Conservation (phyloP, 2,797 vertebrate species). For the Vespertilio murinus region DNA sequence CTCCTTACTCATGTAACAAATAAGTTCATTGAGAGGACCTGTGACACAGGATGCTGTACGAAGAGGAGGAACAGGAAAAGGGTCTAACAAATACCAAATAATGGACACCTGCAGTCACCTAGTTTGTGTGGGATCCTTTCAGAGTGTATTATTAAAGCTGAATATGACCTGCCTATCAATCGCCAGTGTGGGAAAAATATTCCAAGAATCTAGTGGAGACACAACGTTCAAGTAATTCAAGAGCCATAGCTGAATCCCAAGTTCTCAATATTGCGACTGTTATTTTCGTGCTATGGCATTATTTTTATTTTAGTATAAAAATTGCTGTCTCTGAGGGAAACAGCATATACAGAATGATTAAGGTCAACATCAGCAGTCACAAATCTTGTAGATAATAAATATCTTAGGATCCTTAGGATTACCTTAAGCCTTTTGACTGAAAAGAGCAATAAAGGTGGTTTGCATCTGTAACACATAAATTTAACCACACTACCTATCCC, state of each 20-base stretch:
- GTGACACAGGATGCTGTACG: not conserved
- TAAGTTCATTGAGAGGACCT: constrained; percentile 52
- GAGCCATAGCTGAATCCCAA: constrained; percentile 64
- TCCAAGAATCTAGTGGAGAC: constrained; percentile 68
- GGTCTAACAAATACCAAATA: constrained; percentile 79
- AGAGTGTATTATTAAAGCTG: constrained; percentile 71
- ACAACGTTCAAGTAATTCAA: constrained; percentile 69
- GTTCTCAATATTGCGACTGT: constrained; percentile 48
- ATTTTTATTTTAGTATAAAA: constrained; percentile 66
- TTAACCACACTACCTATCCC: not conserved
- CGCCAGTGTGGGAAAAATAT: constrained; percentile 72
- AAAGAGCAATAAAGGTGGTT: constrained; percentile 9
- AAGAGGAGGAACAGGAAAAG: constrained; percentile 66
- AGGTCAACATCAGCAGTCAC: not conserved
- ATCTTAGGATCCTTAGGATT: constrained; percentile 13
- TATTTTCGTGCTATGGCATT: constrained; percentile 63
- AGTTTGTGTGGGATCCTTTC: constrained; percentile 67
- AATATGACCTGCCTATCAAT: constrained; percentile 73
- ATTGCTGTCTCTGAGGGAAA: not conserved
- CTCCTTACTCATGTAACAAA: constrained; percentile 7
- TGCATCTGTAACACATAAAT: constrained; percentile 37
- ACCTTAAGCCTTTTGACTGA: constrained; percentile 51
- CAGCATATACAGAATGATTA: not conserved
- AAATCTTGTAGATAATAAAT: not conserved
- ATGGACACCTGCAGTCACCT: constrained; percentile 78